Evolutionary conservation across 92 coral and sea anemone species (phyloP), one percentile per base, ranked within the genome.

Genomic region (Montipora capitata): DNA sequence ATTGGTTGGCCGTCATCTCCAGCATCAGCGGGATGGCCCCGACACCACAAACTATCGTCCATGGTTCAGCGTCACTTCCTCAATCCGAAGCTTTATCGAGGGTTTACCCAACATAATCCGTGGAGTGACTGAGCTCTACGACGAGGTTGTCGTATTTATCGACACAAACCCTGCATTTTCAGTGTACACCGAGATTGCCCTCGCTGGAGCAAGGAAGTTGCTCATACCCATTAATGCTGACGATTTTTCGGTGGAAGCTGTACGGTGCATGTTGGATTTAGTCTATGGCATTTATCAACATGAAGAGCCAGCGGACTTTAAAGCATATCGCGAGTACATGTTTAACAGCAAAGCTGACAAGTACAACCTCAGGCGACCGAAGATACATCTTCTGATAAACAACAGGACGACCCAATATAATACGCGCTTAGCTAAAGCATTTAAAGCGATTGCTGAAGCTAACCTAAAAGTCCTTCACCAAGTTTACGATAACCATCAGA

Each of bases 161-260:
- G 77, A 81, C 77, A 81, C 77, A 40, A 81, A 81, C 68, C 85
- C 85, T 20, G 38, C 85, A 12, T 81, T 81, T 38, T 49, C 85
- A 11, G 66, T 68, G 40, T 81, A 68, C 67, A 81, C 85, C 40
- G 85, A 68, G 40, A 81, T 81, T 48, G 85, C 85, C 3, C 77
- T 81, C n/a, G 85, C 68, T 12, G 85, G 66, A 52, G 85, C 67
- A 56, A 68, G 7, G 8, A 81, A 81, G 77, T 7, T 81, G 61
- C 70, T 81, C 12, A 81, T 81, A 12, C 77, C 85, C 13, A 81
- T 81, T 13, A 68, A 68, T 7, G 77, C 85, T 14, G 85, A 81
- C 41, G 77, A 81, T n/a, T 81, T 81, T 38, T 81, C 77, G 15
- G 17, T 35, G 0, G 38, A 68, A 17, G 77, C 85, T 14, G 77